These are phyloP conservation scores for Notothenia coriiceps DNA, from an alignment of 2,113 vertebrate genomes.

Conservation along the genomic window DNA sequence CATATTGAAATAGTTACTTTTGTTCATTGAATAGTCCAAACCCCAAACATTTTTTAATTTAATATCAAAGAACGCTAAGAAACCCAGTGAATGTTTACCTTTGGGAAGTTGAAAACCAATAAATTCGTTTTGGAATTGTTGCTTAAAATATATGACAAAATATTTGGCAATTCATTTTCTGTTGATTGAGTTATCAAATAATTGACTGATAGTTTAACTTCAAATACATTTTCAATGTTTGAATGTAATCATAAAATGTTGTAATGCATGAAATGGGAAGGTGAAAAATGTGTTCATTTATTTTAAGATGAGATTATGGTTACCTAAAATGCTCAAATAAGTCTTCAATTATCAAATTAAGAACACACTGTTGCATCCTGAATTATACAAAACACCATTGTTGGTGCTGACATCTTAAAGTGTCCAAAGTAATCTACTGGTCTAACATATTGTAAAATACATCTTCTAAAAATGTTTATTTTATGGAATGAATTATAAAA, in stretches of 20 bases:
- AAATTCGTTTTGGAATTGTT: no score
- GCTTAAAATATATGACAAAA: background rate
- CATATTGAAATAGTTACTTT: background rate
- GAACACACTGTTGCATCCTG: background rate
- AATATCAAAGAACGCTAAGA: background rate
- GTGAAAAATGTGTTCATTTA: no score
- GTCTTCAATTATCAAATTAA: background rate
- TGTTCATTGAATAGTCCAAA: background rate
- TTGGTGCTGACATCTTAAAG: background rate
- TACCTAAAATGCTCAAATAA: background rate
- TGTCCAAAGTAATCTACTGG: background rate
- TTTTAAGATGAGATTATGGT: no score
- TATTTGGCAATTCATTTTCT: background rate
- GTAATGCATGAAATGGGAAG: no score
- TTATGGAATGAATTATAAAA: background rate
- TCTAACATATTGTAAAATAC: background rate
- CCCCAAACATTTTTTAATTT: background rate
- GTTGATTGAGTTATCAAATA: background rate
- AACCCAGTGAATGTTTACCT: background rate
- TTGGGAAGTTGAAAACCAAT: background rate
- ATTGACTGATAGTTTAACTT: background rate
- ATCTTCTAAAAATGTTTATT: background rate
- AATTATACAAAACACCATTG: background rate
- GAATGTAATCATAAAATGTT: no score
- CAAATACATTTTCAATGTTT: no score